Base-by-base conservation (phyloP, 2,797 vertebrate genomes). In the Pseudochromis fuscus region DNA sequence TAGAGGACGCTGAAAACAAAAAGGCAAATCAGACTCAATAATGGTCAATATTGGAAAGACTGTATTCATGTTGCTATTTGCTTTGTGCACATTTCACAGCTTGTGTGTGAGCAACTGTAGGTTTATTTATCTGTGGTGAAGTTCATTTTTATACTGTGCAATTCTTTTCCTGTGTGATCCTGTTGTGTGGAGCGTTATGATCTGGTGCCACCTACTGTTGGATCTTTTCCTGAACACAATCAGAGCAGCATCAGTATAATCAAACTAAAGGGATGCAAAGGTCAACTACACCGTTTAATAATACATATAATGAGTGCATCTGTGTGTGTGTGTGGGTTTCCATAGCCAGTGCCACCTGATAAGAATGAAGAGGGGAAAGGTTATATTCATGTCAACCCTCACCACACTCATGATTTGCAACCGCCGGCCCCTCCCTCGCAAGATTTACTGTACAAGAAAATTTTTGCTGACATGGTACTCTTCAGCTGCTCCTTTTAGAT, bases 401-500 rank as follows among this genome's bases (percentile, higher is more conserved):
- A 70, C 60, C 73, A 71, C 86, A 67, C 27, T 50, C 37, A 62
- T 85, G 83, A 87, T 90, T 87, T 87, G 77, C 78, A 77, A 59
- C 69, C 75, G 19, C 68, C 72, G 65, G 72, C 82, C 84, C 77
- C 88, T 81, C 80, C 79, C 79, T 83, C 53, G 40, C 67, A 61
- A 88, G 92, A 93, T 94, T 94, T 93, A 91, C 74, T 73, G 75
- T 82, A 92, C 82, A 80, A 77, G 61, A 80, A 72, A 49, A 81
- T 87, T 92, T 90, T 88, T 89, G 90, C 90, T 93, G 89, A 93
- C 87, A 84, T 58, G 83, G 70, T 83, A 64, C 76, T 79, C 78
- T 64, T 70, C 72, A 55, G 80, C 66, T 30, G 49, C 78, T 83
- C 73, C 65, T 49, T n/a, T n/a, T 71, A 89, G 81, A 94, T 93